phyloP scores from a whole-genome alignment of 2,888 invertebrate species.

The Drosophila niveifrons region DNA sequence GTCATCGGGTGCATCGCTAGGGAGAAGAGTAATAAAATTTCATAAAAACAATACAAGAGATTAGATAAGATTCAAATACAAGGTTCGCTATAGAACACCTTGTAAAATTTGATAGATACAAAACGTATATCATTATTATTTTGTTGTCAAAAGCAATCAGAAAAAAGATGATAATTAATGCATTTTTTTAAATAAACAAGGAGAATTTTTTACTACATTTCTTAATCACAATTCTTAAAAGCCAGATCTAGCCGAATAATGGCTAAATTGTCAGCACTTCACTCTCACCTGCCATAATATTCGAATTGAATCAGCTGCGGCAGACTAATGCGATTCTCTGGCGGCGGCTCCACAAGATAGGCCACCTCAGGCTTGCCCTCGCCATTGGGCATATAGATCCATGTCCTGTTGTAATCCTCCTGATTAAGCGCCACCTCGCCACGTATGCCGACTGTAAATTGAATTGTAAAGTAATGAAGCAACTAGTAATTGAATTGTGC shows the following conservation, averaged over 20 bases:
- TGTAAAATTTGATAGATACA: too few species aligned
- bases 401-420: slow-evolving; percentile 84
- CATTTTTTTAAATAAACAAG: too few species aligned
- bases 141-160: too few species aligned
- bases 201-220: too few species aligned
- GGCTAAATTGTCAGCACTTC: not conserved
- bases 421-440: slow-evolving; percentile 81
- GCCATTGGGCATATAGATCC: slow-evolving; percentile 85
- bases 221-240: too few species aligned
- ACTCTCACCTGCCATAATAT: slow-evolving; percentile 77
- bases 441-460: slow-evolving; percentile 76
- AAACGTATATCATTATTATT: too few species aligned
- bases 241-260: too few species aligned
- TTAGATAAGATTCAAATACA: too few species aligned
- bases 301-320: slow-evolving; percentile 82
- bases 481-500: not conserved
- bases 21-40: not conserved
- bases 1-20: slow-evolving; percentile 63
- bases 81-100: too few species aligned
- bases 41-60: not conserved
- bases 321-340: slow-evolving; percentile 71
- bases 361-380: slow-evolving; percentile 84
- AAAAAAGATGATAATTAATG: too few species aligned
- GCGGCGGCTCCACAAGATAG: slow-evolving; percentile 83
- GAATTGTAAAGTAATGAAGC: not conserved